Percentiles rank a stretch among this genome's conserved stretches.
These are phyloP conservation scores for Himalopsyche anomala DNA, from an alignment of 2,888 invertebrate species.

Conservation along the genomic window DNA sequence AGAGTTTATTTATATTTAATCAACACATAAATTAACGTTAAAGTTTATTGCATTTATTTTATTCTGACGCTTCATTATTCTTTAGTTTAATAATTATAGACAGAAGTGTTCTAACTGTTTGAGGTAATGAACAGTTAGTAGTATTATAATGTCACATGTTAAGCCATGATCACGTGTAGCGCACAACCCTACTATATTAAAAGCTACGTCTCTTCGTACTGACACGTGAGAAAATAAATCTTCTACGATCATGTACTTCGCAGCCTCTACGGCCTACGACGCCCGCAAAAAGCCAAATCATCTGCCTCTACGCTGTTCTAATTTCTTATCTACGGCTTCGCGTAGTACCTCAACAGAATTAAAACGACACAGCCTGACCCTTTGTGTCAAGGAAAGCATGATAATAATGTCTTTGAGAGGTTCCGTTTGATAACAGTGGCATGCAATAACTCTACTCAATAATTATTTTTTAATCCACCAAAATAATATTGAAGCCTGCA, in stretches of 20 bases:
- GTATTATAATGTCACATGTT: not conserved
- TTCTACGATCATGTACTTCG: not conserved
- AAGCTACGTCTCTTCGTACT: not conserved
- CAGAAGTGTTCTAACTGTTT: too few species aligned
- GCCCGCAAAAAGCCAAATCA: constrained; percentile 19
- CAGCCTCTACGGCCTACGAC: constrained; percentile 23
- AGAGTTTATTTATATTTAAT: too few species aligned
- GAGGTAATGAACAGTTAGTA: not conserved
- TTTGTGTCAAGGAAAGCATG: constrained; percentile 31
- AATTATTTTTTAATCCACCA: too few species aligned
- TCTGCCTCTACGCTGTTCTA: constrained; percentile 9
- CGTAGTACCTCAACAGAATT: constrained; percentile 30
- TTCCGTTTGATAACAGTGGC: not conserved
- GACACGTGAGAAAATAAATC: constrained; percentile 21
- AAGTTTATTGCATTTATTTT: too few species aligned
- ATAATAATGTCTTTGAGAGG: constrained; percentile 18
- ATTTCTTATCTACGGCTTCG: constrained; percentile 3
- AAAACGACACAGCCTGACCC: constrained; percentile 30
- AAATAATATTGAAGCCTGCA: too few species aligned
- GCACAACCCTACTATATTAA: not conserved
- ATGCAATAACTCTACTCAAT: not conserved
- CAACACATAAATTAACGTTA: too few species aligned
- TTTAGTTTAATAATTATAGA: too few species aligned
- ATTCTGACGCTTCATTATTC: too few species aligned
- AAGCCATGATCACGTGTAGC: not conserved